Conservation (phyloP, 2,113 vertebrate species). For the Circaetus gallicus region DNA sequence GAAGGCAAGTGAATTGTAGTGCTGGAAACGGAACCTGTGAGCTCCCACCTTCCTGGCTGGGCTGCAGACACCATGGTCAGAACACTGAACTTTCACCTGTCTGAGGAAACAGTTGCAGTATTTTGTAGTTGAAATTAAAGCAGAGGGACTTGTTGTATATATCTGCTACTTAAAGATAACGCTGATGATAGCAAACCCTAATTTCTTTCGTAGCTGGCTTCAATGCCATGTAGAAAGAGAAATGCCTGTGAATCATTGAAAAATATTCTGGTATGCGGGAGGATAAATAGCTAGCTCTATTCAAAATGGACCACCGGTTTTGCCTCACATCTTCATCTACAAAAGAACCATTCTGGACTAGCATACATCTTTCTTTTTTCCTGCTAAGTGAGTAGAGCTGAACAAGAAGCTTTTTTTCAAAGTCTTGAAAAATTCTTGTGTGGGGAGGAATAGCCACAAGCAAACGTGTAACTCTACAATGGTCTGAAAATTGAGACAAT, state of each 20-base stretch:
- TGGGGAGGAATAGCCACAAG: not conserved
- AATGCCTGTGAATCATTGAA: not conserved
- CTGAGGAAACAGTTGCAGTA: not conserved
- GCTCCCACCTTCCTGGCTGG: not conserved
- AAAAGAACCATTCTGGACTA: not conserved
- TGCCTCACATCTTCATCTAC: not conserved
- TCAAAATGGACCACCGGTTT: not conserved
- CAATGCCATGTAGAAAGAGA: not conserved
- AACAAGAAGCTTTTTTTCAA: not conserved
- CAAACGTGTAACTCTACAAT: not conserved
- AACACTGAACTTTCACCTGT: not conserved
- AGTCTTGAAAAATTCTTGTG: not conserved
- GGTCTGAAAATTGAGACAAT: not conserved
- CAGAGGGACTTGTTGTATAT: not conserved
- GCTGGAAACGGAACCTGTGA: not conserved
- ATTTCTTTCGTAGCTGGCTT: not conserved
- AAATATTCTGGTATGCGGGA: not conserved
- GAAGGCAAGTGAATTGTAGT: not conserved
- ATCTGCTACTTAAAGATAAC: not conserved
- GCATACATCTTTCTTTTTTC: not conserved
- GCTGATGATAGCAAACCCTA: not conserved
- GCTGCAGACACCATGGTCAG: not conserved
- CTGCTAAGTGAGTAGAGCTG: not conserved
- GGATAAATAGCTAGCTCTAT: not conserved
- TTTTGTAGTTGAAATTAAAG: not conserved